These are phyloP conservation scores for Yponomeuta evonymella DNA, from an alignment of 2,888 invertebrate genomes.

Conservation along the genomic window DNA sequence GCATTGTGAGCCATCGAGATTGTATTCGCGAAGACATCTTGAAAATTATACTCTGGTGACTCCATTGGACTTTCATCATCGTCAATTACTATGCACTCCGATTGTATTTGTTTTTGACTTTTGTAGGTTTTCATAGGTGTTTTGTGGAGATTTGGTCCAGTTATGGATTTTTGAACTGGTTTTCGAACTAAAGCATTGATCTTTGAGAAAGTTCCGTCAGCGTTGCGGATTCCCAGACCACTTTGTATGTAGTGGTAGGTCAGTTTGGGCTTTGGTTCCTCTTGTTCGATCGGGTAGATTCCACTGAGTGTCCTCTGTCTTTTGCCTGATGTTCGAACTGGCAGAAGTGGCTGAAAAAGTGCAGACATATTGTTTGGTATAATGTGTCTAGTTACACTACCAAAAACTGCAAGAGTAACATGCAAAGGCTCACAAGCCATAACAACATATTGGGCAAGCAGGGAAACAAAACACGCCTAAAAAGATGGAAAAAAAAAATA, in stretches of 20 bases:
- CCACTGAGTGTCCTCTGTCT: conserved; percentile 43
- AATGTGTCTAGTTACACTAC: not conserved
- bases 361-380: not conserved
- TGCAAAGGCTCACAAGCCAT: too few species aligned
- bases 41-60: not conserved
- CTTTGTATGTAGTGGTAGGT: conserved; percentile 28
- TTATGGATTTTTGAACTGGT: conserved; percentile 16
- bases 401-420: too few species aligned
- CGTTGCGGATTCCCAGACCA: conserved; percentile 33
- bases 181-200: conserved; percentile 49
- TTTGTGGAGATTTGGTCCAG: conserved; percentile 14
- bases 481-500: too few species aligned
- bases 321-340: conserved; percentile 24
- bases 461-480: too few species aligned
- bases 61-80: not conserved
- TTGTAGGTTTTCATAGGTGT: conserved; percentile 2
- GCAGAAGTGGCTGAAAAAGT: not conserved
- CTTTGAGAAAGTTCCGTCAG: conserved; percentile 44
- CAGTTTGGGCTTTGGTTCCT: conserved; percentile 24
- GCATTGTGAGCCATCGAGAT: not conserved
- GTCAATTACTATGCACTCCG: not conserved
- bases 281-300: conserved; percentile 38
- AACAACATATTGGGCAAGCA: too few species aligned
- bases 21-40: not conserved
- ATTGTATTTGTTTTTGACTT: not conserved